A percentile compares a stretch with the other conserved stretches of the same genome.
phyloP scores from a whole-genome alignment of 2,113 vertebrate species.

The Syngnathus scovelli region DNA sequence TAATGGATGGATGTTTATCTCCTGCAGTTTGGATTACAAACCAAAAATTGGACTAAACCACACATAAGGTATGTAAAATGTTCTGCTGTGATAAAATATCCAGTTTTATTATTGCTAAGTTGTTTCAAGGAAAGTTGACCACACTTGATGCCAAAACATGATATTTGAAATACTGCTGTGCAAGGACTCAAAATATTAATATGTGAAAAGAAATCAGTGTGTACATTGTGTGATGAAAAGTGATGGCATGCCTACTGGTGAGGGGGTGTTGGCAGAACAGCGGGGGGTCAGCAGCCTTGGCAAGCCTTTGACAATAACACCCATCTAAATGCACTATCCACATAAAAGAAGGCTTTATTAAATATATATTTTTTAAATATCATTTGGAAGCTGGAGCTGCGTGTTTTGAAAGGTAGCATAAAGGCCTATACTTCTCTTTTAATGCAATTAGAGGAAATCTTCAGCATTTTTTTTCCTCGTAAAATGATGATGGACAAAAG shows the following conservation, averaged over 20 bases:
- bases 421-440: conserved; percentile 60
- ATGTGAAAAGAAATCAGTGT: neutral
- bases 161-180: neutral
- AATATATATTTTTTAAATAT: conserved; percentile 4
- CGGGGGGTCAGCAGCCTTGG: conserved; percentile 51
- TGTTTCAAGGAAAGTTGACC: neutral
- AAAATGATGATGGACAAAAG: conserved; percentile 66
- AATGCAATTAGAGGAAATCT: conserved; percentile 56
- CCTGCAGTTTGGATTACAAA: too few relatives aligned
- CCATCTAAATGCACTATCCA: conserved; percentile 43
- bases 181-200: neutral
- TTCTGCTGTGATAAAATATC: too few relatives aligned
- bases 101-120: too few relatives aligned
- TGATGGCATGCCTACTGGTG: conserved; percentile 15
- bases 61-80: too few relatives aligned
- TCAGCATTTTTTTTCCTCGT: conserved; percentile 44
- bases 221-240: conserved; percentile 15
- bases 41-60: too few relatives aligned
- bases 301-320: conserved; percentile 43
- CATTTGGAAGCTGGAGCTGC: conserved; percentile 38
- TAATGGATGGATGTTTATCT: too few relatives aligned
- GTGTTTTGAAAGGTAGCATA: conserved; percentile 59
- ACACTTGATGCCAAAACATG: neutral
- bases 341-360: conserved; percentile 41
- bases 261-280: conserved; percentile 20